These are phyloP conservation scores for Phania funesta DNA, from an alignment of 2,888 invertebrate genomes.

Conservation along the genomic window DNA sequence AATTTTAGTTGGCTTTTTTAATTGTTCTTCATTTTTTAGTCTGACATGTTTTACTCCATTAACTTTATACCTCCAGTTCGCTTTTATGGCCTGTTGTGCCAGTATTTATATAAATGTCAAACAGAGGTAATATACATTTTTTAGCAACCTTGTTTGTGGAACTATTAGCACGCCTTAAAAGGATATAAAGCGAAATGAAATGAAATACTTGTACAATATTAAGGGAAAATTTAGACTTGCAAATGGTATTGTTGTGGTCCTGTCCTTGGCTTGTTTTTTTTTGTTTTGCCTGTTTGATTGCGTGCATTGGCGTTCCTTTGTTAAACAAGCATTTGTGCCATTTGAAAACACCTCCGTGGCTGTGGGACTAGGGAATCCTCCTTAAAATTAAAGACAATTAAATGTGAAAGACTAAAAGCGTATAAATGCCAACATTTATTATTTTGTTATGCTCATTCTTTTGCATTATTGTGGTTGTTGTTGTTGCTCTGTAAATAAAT, in stretches of 20 bases:
- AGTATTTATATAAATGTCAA: slow-evolving; percentile 64
- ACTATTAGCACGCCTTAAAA: slow-evolving; percentile 65
- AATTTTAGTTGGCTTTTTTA: not conserved
- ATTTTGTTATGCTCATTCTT: slow-evolving; percentile 26
- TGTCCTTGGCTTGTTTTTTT: slow-evolving; percentile 53
- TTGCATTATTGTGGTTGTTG: not conserved
- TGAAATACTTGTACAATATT: not conserved
- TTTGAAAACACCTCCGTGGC: slow-evolving; percentile 12
- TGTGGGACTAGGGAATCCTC: not conserved
- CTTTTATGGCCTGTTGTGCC: slow-evolving; percentile 50
- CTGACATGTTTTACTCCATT: slow-evolving; percentile 3
- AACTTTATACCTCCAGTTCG: slow-evolving; percentile 13
- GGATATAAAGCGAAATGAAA: not conserved
- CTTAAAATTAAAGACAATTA: slow-evolving; percentile 52
- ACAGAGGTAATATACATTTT: slow-evolving; percentile 65
- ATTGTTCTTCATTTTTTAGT: not conserved
- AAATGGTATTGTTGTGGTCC: slow-evolving; percentile 63
- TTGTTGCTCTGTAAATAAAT: not conserved
- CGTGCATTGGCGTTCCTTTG: not conserved
- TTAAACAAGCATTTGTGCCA: slow-evolving; percentile 9
- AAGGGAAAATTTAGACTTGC: slow-evolving; percentile 35
- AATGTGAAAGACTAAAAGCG: slow-evolving; percentile 56
- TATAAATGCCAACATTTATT: slow-evolving; percentile 58
- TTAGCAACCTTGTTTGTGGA: slow-evolving; percentile 64
- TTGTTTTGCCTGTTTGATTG: not conserved